Evolutionary conservation across 1,140 invertebrate species (phyloP), one percentile per base, ranked within the genome.

Genomic region (Leptinotarsa defecta): DNA sequence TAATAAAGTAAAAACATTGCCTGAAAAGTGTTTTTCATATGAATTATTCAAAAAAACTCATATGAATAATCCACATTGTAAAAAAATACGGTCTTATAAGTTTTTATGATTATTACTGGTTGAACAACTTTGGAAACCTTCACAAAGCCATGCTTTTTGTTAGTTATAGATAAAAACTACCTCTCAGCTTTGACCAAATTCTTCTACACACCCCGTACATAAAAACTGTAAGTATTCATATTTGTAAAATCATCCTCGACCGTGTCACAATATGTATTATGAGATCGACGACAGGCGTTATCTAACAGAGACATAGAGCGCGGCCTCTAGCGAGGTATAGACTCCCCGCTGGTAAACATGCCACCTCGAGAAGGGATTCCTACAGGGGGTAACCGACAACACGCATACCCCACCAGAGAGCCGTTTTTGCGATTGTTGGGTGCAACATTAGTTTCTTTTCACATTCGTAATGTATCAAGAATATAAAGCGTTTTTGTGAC

Each of bases 321-420:
- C 52, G 52, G 52, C 1, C 17, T 19, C 15, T 57, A 57, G 5
- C 52, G n/a, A 13, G 52, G 3, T 57, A 17, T 57, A 57, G 52
- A 57, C 52, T 17, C 52, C 52, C 52, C 4, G 52, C n/a, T 19
- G 52, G n/a, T 15, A 17, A 17, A 57, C 52, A 57, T 57, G 52
- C 52, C 52, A 57, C 52, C 52, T 57, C n/a, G 52, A 57, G 52
- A 57, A 57, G 52, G 52, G 52, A 57, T 57, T n/a, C 52, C 52
- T 57, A 57, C 52, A 57, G 52, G 52, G 52, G 52, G 52, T 57
- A 57, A 57, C 15, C 52, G 52, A 19, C 17, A 57, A 17, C 52
- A 57, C 52, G 52, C n/a, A 57, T 57, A 57, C 52, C 52, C 52
- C 52, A 57, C 52, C 52, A 5, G 52, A 57, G 52, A 57, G n/a